Evolutionary conservation across 2,888 invertebrate species (phyloP).

Genomic region (Sussaba pulchella): DNA sequence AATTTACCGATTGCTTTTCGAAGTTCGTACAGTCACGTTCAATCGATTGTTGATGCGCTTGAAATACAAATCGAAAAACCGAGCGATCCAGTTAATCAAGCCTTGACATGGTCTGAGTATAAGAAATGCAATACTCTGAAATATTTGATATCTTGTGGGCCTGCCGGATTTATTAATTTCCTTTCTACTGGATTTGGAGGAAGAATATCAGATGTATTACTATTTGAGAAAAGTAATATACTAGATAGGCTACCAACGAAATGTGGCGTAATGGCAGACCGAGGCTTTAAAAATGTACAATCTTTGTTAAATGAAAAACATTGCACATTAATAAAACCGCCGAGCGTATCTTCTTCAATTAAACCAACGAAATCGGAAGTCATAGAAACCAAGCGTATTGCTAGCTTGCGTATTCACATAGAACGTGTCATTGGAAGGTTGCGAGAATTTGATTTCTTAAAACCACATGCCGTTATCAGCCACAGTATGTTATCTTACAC

Average conservation of each 20-base stretch:
- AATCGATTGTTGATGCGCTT: conserved; percentile 72
- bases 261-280: conserved; percentile 64
- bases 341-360: conserved; percentile 54
- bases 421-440: conserved; percentile 74
- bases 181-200: conserved; percentile 72
- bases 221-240: conserved; percentile 58
- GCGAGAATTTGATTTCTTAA: conserved; percentile 67
- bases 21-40: conserved; percentile 45
- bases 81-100: conserved; percentile 68
- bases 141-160: conserved; percentile 73
- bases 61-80: conserved; percentile 75
- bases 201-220: conserved; percentile 60
- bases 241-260: conserved; percentile 56
- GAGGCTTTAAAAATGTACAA: conserved; percentile 68
- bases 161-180: conserved; percentile 71
- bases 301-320: conserved; percentile 46
- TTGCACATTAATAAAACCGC: conserved; percentile 61
- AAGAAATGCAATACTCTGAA: conserved; percentile 77
- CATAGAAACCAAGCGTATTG: conserved; percentile 71
- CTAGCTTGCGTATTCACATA: conserved; percentile 75
- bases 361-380: conserved; percentile 69
- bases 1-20: conserved; percentile 48
- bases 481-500: conserved; percentile 42
- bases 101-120: conserved; percentile 76
- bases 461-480: conserved; percentile 64